These are phyloP conservation scores for Diaperis boleti DNA, from an alignment of 2,888 invertebrate genomes.

Conservation along the genomic window DNA sequence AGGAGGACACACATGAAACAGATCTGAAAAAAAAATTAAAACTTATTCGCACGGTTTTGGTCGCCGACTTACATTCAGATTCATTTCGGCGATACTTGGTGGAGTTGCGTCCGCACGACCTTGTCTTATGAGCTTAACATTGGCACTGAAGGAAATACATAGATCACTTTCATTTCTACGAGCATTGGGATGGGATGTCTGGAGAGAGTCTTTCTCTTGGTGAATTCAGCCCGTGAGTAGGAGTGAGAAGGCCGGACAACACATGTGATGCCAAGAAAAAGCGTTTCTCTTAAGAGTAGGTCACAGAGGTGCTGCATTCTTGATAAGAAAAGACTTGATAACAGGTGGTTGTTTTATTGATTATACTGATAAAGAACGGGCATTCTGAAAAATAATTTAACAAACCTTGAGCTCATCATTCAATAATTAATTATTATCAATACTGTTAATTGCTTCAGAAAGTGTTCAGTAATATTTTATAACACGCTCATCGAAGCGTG, in stretches of 20 bases:
- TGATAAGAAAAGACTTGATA: conserved; percentile 28
- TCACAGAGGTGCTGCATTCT: conserved; percentile 27
- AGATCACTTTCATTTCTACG: conserved; percentile 62
- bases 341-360: too few relatives aligned
- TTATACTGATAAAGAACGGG: too few relatives aligned
- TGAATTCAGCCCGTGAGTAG: conserved; percentile 11
- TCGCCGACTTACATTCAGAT: background rate
- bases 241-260: conserved; percentile 45
- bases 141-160: conserved; percentile 61
- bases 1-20: conserved; percentile 11
- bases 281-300: conserved; percentile 37
- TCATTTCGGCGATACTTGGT: background rate
- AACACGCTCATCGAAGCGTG: too few relatives aligned
- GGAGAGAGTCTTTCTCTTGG: conserved; percentile 45
- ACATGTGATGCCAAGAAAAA: conserved; percentile 43
- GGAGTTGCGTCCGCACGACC: conserved; percentile 46
- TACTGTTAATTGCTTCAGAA: too few relatives aligned
- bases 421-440: too few relatives aligned
- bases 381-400: too few relatives aligned
- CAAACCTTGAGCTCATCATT: too few relatives aligned
- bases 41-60: background rate
- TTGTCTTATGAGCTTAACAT: conserved; percentile 57
- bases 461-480: too few relatives aligned
- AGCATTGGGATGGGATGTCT: conserved; percentile 48
- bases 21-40: conserved; percentile 23